Percentiles rank a stretch among this genome's conserved stretches.
Evolutionary conservation across 2,113 vertebrate genomes (phyloP).

Genomic region (Brevimyrus niger): DNA sequence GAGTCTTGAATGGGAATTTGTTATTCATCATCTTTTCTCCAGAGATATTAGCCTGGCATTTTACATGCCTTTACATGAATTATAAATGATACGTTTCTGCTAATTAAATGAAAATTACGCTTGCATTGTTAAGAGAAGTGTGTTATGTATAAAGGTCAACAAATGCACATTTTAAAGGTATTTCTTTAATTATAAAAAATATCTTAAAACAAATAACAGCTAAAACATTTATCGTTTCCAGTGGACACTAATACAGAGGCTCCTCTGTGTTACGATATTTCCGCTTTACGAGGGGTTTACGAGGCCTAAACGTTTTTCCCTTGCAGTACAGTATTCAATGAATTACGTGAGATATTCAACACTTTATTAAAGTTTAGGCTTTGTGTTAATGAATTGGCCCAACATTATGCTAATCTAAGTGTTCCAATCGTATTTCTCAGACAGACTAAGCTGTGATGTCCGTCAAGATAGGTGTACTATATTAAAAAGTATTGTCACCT

Average conservation of each 20-base stretch:
- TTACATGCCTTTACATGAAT: conserved; percentile 9
- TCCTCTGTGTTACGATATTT: not conserved
- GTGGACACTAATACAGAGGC: not conserved
- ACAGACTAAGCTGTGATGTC: not conserved
- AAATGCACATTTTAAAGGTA: not conserved
- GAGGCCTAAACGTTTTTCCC: not conserved
- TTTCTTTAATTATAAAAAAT: not conserved
- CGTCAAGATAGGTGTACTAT: not conserved
- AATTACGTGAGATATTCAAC: not conserved
- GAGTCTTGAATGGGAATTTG: conserved; percentile 2
- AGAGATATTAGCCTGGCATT: not conserved
- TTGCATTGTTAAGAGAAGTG: not conserved
- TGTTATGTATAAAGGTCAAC: not conserved
- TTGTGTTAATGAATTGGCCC: not conserved
- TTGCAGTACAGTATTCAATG: not conserved
- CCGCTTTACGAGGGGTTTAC: not conserved
- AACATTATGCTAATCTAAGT: not conserved
- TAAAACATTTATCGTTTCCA: not conserved
- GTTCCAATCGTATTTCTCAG: not conserved
- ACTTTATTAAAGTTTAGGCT: not conserved
- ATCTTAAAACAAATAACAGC: not conserved
- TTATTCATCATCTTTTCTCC: conserved; percentile 14
- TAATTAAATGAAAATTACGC: conserved; percentile 4
- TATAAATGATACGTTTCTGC: not conserved
- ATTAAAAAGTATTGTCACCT: not conserved